Conservation (phyloP, 1,140 invertebrate species). For the Zophobas morio region DNA sequence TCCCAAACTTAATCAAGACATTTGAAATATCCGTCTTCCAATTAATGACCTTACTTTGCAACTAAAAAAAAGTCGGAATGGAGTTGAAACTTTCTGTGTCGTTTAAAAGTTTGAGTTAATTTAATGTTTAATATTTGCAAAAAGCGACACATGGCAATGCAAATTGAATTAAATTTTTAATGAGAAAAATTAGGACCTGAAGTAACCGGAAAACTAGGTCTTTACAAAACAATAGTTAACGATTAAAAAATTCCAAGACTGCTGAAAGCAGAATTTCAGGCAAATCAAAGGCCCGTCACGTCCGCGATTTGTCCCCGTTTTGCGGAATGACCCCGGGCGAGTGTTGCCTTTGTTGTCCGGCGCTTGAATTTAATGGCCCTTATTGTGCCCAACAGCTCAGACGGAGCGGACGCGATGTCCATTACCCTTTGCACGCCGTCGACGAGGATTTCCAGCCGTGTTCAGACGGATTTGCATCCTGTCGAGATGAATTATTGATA, state of each 20-base stretch:
- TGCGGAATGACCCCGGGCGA: slow-evolving; percentile 48
- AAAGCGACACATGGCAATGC: too few relatives aligned
- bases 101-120: too few relatives aligned
- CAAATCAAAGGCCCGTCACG: not conserved
- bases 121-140: too few relatives aligned
- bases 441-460: slow-evolving; percentile 29
- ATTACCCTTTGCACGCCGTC: slow-evolving; percentile 42
- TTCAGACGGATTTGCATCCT: slow-evolving; percentile 39
- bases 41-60: too few relatives aligned
- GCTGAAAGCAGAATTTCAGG: not conserved
- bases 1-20: too few relatives aligned
- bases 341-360: slow-evolving; percentile 51
- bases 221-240: too few relatives aligned
- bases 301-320: slow-evolving; percentile 11
- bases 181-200: too few relatives aligned
- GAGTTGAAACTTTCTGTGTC: too few relatives aligned
- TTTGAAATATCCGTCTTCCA: too few relatives aligned
- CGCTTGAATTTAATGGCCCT: slow-evolving; percentile 54
- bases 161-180: too few relatives aligned
- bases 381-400: slow-evolving; percentile 52
- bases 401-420: slow-evolving; percentile 50
- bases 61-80: too few relatives aligned
- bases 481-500: slow-evolving; percentile 46
- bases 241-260: not conserved
- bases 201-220: too few relatives aligned